Evolutionary conservation across 1,140 invertebrate genomes (phyloP).

Genomic region (Protaetia brevitarsis): DNA sequence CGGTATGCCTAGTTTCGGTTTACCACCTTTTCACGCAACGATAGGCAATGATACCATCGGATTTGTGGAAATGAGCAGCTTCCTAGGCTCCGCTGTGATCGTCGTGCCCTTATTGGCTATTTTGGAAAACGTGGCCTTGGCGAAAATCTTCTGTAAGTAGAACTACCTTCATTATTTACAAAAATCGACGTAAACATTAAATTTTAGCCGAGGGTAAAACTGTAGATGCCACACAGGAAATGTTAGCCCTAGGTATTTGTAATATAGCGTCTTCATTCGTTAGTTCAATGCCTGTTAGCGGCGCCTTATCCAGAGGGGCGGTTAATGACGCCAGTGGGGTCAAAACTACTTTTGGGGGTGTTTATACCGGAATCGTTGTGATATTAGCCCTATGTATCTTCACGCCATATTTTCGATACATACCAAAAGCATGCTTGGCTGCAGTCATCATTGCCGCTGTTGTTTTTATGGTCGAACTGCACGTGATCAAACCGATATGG

Average conservation of each 20-base stretch:
- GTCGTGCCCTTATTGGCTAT: slow-evolving; percentile 77
- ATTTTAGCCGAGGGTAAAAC: slow-evolving; percentile 39
- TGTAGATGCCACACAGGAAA: slow-evolving; percentile 75
- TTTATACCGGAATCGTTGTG: slow-evolving; percentile 76
- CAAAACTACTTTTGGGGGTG: slow-evolving; percentile 71
- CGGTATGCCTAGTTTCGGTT: slow-evolving; percentile 60
- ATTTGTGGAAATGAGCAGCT: slow-evolving; percentile 62
- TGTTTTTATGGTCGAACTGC: slow-evolving; percentile 83
- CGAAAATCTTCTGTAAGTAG: slow-evolving; percentile 76
- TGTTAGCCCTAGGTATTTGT: slow-evolving; percentile 73
- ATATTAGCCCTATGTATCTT: slow-evolving; percentile 74
- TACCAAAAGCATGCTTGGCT: slow-evolving; percentile 73
- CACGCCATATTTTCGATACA: slow-evolving; percentile 81
- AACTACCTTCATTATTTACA: background rate
- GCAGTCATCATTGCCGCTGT: slow-evolving; percentile 86
- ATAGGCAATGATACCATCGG: slow-evolving; percentile 58
- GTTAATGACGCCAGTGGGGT: slow-evolving; percentile 86
- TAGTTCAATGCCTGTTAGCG: slow-evolving; percentile 81
- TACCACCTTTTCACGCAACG: slow-evolving; percentile 60
- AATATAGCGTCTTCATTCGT: slow-evolving; percentile 85
- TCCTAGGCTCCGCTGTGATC: slow-evolving; percentile 66
- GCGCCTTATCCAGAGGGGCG: slow-evolving; percentile 77
- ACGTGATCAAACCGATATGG: slow-evolving; percentile 78
- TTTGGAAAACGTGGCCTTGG: slow-evolving; percentile 82
- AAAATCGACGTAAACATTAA: too few relatives aligned